phyloP scores from a whole-genome alignment of 2,113 vertebrate species.

The Silurus asotus region DNA sequence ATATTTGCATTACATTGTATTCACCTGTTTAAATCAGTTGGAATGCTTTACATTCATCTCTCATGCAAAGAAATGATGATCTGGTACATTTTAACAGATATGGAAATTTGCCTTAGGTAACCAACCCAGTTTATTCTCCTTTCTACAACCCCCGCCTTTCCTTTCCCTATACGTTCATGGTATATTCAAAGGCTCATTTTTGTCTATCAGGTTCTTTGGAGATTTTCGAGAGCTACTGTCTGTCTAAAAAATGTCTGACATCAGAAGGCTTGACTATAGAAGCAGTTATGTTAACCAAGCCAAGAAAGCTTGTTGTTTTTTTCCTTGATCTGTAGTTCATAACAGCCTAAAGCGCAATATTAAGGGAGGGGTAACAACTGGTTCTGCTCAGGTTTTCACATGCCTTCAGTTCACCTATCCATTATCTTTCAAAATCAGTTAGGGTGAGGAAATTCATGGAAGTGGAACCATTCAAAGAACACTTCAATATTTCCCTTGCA shows the following conservation, averaged over 20 bases:
- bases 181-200: background rate
- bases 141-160: background rate
- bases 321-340: background rate
- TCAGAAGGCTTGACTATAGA: background rate
- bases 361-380: background rate
- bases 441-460: background rate
- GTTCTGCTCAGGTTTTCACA: constrained; percentile 31
- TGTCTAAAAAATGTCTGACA: background rate
- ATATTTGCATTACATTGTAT: background rate
- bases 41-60: background rate
- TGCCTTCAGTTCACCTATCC: background rate
- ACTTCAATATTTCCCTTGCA: background rate
- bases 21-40: background rate
- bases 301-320: background rate
- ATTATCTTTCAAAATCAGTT: background rate
- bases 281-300: background rate
- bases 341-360: background rate
- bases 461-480: background rate
- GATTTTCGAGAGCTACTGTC: background rate
- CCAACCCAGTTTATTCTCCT: background rate
- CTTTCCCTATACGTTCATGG: background rate
- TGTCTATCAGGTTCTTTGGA: background rate
- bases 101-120: background rate
- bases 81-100: background rate
- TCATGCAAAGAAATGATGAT: background rate